Evolutionary conservation across 2,797 vertebrate species (phyloP), one percentile per base, ranked within the genome.

Genomic region (Rhinella marina): DNA sequence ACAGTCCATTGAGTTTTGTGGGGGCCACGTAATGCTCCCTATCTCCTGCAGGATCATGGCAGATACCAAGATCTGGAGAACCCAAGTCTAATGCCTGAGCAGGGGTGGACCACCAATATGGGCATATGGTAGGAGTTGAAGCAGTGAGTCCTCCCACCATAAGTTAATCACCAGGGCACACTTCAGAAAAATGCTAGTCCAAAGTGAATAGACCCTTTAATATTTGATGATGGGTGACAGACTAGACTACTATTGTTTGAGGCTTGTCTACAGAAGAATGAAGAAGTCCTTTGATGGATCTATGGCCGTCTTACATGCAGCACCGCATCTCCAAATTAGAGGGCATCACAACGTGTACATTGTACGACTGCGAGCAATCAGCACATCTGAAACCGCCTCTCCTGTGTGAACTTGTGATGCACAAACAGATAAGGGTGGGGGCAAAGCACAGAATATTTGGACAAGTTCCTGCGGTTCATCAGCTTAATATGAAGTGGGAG

Each of bases 401-500:
- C 87, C 21, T 84, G 87, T 81, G 68, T 62, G 59, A 81, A 85
- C 87, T 88, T 85, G 82, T 64, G 54, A 62, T 88, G 66, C 50
- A 73, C n/a, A 88, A 88, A 79, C 87, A 84, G n/a, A 83, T 82
- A 25, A 84, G 87, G 87, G 87, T 32, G 82, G 81, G 87, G 25
- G 25, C 32, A 78, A 82, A 56, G 70, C 82, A 85, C 54, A n/a
- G 85, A 85, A 85, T 81, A 88, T 88, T 88, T 88, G 57, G 87
- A 85, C 87, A 88, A 75, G 82, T 76, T 88, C 78, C 81, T 85
- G 83, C 56, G 82, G 83, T 85, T 81, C 48, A 57, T 59, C 56
- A 7, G n/a, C 54, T 79, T 79, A 57, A 80, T 88, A 61, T 80
- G 12, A 84, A 16, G 62, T 52, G 81, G 86, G 87, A 85, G 68